Percentiles rank a stretch among this genome's conserved stretches.
Evolutionary conservation across 2,888 invertebrate genomes (phyloP).

Genomic region (Phengaris arion): DNA sequence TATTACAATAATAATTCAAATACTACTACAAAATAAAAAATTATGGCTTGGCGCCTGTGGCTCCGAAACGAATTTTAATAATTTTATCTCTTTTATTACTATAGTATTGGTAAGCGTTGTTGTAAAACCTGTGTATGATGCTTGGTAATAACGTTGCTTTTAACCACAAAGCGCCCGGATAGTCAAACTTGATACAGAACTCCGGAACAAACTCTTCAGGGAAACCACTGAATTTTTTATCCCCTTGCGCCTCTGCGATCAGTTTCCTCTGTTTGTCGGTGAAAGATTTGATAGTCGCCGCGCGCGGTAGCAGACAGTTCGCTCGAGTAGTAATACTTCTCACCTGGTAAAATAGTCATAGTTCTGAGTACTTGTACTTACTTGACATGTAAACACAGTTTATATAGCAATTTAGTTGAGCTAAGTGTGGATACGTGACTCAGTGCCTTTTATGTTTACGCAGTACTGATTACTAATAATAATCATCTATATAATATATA

Average conservation of each 20-base stretch:
- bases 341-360: constrained; percentile 50
- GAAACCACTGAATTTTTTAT: constrained; percentile 68
- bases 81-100: not conserved
- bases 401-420: too few species aligned
- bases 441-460: too few species aligned
- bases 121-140: constrained; percentile 84
- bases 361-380: too few species aligned
- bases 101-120: too few species aligned
- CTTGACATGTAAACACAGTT: too few species aligned
- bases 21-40: too few species aligned
- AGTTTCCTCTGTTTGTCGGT: constrained; percentile 61
- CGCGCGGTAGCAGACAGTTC: constrained; percentile 70
- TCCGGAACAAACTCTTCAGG: constrained; percentile 91
- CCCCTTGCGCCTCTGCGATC: constrained; percentile 59
- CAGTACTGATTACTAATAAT: too few species aligned
- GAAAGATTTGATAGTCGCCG: constrained; percentile 58
- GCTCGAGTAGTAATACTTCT: constrained; percentile 64
- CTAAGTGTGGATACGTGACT: too few species aligned
- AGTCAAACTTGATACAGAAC: constrained; percentile 85
- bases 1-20: too few species aligned
- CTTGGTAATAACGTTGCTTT: constrained; percentile 92
- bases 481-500: too few species aligned
- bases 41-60: too few species aligned
- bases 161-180: constrained; percentile 88
- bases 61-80: not conserved